A percentile compares a stretch with the other conserved stretches of the same genome.
Evolutionary conservation across 2,113 vertebrate species (phyloP).

Genomic region (Irena cyanogastra): DNA sequence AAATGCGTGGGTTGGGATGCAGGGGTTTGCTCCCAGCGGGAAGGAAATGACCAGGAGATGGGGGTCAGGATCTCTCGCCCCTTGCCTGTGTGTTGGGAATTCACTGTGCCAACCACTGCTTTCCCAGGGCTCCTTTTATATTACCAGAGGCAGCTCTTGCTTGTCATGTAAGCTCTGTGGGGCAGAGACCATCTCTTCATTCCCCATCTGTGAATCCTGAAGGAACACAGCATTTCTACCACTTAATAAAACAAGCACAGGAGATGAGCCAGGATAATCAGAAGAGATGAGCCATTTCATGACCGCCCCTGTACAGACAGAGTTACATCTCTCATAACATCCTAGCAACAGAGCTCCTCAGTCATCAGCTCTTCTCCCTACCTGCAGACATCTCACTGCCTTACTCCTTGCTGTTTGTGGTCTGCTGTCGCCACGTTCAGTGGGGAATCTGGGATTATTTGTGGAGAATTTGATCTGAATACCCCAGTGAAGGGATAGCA

Average conservation of each 20-base stretch:
- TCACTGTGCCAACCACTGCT: background rate
- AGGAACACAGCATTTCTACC: background rate
- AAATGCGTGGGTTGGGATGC: background rate
- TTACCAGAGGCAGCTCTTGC: background rate
- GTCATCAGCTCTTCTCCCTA: background rate
- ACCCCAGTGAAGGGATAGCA: background rate
- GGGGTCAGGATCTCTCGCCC: background rate
- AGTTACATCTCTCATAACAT: background rate
- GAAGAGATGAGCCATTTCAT: background rate
- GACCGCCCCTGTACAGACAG: background rate
- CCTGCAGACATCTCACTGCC: background rate
- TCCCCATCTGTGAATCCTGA: background rate
- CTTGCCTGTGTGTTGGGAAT: background rate
- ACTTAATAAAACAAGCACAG: background rate
- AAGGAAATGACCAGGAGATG: background rate
- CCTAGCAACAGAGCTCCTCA: slow-evolving; percentile 45
- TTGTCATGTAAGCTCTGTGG: background rate
- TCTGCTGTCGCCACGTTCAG: background rate
- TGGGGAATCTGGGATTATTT: background rate
- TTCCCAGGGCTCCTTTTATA: background rate
- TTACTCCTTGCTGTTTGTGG: background rate
- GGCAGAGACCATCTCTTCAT: background rate
- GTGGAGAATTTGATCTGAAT: background rate
- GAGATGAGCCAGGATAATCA: background rate
- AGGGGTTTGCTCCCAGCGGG: background rate